Percentiles rank a stretch among this genome's conserved stretches.
Evolutionary conservation across 2,797 vertebrate genomes (phyloP).

Genomic region (Miichthys miiuy): DNA sequence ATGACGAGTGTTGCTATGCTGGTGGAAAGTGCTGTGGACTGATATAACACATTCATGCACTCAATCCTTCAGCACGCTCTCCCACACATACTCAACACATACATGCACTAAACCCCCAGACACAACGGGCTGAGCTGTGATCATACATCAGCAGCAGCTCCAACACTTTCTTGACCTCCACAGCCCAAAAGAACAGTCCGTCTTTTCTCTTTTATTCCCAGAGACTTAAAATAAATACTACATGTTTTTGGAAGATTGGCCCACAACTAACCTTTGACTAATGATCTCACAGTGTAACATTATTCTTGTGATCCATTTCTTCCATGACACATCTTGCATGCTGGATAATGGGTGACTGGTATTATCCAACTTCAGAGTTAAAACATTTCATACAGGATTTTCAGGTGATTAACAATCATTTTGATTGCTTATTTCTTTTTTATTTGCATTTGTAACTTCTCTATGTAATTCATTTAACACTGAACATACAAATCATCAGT

Average conservation of each 20-base stretch:
- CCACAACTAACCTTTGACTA: background rate
- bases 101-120: slow-evolving; percentile 12
- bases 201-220: background rate
- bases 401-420: background rate
- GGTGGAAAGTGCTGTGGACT: slow-evolving; percentile 39
- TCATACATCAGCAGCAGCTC: slow-evolving; percentile 21
- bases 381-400: background rate
- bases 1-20: slow-evolving; percentile 5
- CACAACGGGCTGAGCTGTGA: slow-evolving; percentile 12
- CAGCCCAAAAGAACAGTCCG: background rate
- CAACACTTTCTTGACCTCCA: slow-evolving; percentile 24
- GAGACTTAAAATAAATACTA: background rate
- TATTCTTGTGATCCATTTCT: background rate
- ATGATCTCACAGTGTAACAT: background rate
- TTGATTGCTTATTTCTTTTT: background rate
- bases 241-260: background rate
- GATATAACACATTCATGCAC: slow-evolving; percentile 43
- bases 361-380: background rate
- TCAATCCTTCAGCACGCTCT: slow-evolving; percentile 29
- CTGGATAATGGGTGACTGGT: too few relatives aligned
- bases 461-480: too few relatives aligned
- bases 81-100: slow-evolving; percentile 14
- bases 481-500: too few relatives aligned
- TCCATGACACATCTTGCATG: background rate
- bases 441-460: background rate